Evolutionary conservation across 2,888 invertebrate species (phyloP), one percentile per base, ranked within the genome.

Genomic region (Nebria brevicollis): DNA sequence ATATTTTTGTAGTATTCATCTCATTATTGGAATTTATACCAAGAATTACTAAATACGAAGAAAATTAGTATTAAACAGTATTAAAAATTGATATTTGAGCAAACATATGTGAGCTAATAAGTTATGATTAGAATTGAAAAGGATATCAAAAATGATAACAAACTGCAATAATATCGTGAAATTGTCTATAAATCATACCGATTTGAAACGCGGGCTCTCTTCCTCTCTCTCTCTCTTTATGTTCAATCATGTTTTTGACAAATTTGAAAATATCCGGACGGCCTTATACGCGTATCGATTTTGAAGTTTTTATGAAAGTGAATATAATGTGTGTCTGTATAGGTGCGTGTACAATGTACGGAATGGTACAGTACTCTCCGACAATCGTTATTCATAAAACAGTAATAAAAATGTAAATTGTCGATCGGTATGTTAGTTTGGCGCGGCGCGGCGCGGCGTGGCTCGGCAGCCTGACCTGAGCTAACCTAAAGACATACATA

Each of bases 401-500:
- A 68, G 10, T 20, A 68, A 25, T 26, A 26, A 68, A 26, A 68
- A 26, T 26, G 25, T 20, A 25, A 20, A 68, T 20, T 26, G 68
- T 68, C 68, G 68, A 68, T 20, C 20, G 68, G 68, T 26, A n/a
- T 8, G 26, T 54, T 54, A 1, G 54, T 54, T 54, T 54, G 54
- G 8, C 54, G 54, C 54, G 54, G 8, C 68, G 68, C 20, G 68
- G 20, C 1, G 68, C 11, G 68, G 25, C 25, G 68, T 25, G 15
- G 68, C 68, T 7, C 25, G 25, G 26, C 25, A 2, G 41, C 73
- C 42, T 73, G 73, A 73, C 73, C 73, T 73, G 64, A 82, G 20
- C 43, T 73, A 77, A 65, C 83, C 83, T 82, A 82, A 75, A 82
- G 74, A 82, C 81, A 83, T 82, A 75, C 73, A 72, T 82, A 70